These are phyloP conservation scores for Xenopus tropicalis DNA, from an alignment of 2,113 vertebrate species.

Conservation along the genomic window UCB_Xtro_10.0 CM004443.2:66998001-66998500, in stretches of 20 bases:
- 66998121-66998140: too few relatives aligned
- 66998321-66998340: not conserved
- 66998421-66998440: slow-evolving; percentile 38
- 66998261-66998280: too few relatives aligned
- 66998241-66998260: too few relatives aligned
- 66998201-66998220: too few relatives aligned
- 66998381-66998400: slow-evolving; percentile 39
- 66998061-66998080: not conserved
- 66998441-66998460: slow-evolving; percentile 43
- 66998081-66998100: too few relatives aligned
- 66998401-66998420: slow-evolving; percentile 37
- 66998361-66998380: slow-evolving; percentile 44
- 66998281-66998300: not conserved
- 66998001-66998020: slow-evolving; percentile 87
- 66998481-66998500: slow-evolving; percentile 43
- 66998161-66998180: too few relatives aligned
- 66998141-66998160: too few relatives aligned
- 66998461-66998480: slow-evolving; percentile 43
- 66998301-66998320: slow-evolving; percentile 2
- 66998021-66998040: slow-evolving; percentile 76
- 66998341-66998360: slow-evolving; percentile 17
- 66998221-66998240: too few relatives aligned
- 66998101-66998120: too few relatives aligned
- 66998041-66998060: not conserved
- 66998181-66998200: too few relatives aligned